Conservation (phyloP, 2,113 vertebrate species). For the Lucifuga dentata region DNA sequence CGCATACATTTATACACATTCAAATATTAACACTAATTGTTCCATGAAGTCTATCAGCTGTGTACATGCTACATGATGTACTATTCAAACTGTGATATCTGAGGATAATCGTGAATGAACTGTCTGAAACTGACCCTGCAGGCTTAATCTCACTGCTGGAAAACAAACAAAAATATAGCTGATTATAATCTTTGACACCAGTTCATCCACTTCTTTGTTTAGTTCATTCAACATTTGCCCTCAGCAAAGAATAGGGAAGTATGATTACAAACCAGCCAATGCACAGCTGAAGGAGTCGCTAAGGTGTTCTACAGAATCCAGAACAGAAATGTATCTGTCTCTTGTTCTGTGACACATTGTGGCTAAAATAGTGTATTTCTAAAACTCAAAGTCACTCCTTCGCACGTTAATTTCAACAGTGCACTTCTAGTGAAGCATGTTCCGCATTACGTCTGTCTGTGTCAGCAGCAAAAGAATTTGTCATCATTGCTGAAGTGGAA, state of each 20-base stretch:
- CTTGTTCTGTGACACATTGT: background rate
- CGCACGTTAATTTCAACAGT: background rate
- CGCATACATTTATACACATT: slow-evolving; percentile 18
- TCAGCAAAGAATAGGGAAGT: slow-evolving; percentile 61
- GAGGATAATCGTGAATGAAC: slow-evolving; percentile 74
- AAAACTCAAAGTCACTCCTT: background rate
- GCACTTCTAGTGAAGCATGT: slow-evolving; percentile 15
- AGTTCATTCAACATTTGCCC: slow-evolving; percentile 56
- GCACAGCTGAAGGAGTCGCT: background rate
- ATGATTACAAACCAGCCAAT: background rate
- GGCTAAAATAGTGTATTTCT: background rate
- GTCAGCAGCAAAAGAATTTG: slow-evolving; percentile 12
- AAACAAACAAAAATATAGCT: slow-evolving; percentile 81
- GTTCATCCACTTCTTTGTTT: slow-evolving; percentile 79
- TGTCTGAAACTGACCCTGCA: slow-evolving; percentile 63
- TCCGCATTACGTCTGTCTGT: slow-evolving; percentile 13
- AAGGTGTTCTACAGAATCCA: background rate
- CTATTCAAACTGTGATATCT: slow-evolving; percentile 71
- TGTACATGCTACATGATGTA: slow-evolving; percentile 59
- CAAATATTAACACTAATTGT: slow-evolving; percentile 63
- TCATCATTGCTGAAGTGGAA: slow-evolving; percentile 14
- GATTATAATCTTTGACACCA: slow-evolving; percentile 75
- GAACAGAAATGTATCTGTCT: background rate
- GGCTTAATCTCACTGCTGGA: slow-evolving; percentile 70
- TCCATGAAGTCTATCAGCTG: slow-evolving; percentile 53